Evolutionary conservation across 2,797 vertebrate species (phyloP).

Genomic region (Hydrocynus forskahlii): DNA sequence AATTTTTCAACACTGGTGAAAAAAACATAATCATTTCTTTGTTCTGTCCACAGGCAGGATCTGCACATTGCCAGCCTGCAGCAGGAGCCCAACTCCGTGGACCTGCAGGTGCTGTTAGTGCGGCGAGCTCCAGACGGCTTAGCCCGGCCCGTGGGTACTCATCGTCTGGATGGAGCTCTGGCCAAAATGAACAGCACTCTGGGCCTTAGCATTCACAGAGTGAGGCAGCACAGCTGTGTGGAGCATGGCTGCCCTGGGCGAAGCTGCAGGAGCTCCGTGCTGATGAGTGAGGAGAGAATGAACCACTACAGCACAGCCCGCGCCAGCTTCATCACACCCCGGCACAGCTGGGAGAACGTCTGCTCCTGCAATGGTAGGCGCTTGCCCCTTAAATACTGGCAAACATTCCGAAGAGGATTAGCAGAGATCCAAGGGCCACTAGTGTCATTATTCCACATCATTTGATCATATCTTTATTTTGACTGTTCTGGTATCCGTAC

Average conservation of each 20-base stretch:
- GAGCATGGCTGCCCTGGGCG: conserved; percentile 79
- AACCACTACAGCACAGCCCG: conserved; percentile 88
- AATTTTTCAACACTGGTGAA: background rate
- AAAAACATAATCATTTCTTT: background rate
- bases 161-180: conserved; percentile 75
- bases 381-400: background rate
- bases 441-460: conserved; percentile 9
- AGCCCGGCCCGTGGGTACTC: conserved; percentile 70
- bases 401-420: conserved; percentile 10
- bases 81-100: conserved; percentile 70
- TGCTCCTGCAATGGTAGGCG: conserved; percentile 90
- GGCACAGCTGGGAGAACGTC: conserved; percentile 85
- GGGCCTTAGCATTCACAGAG: conserved; percentile 81
- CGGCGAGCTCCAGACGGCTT: conserved; percentile 72
- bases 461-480: conserved; percentile 17
- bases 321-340: conserved; percentile 88
- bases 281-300: conserved; percentile 78
- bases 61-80: conserved; percentile 93
- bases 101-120: conserved; percentile 86
- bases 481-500: conserved; percentile 6
- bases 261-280: conserved; percentile 85
- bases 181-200: conserved; percentile 81
- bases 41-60: conserved; percentile 66
- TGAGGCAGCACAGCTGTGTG: conserved; percentile 82
- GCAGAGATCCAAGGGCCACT: background rate